Conservation (phyloP, 2,113 vertebrate species). For the Naja naja region DNA sequence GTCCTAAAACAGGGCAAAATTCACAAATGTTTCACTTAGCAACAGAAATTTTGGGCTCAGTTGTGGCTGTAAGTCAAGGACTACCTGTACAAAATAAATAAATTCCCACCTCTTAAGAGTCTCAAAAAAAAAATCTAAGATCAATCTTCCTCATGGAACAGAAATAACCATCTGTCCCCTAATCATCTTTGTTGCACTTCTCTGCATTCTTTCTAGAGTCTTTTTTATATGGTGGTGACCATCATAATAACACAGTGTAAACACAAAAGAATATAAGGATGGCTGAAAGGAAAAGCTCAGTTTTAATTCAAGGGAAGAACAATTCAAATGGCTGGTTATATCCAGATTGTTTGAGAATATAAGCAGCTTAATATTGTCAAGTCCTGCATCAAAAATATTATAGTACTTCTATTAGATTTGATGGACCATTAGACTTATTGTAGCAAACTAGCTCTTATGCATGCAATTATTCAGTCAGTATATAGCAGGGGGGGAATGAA, state of each 20-base stretch:
- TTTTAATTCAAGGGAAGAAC: neutral
- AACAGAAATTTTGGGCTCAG: neutral
- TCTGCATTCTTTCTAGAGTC: too few species aligned
- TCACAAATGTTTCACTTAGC: neutral
- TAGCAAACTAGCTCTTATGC: neutral
- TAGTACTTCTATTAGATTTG: neutral
- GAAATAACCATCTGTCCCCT: neutral
- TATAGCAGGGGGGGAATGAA: neutral
- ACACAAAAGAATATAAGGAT: neutral
- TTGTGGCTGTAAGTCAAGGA: neutral
- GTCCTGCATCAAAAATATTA: neutral
- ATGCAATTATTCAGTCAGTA: neutral
- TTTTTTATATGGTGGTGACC: too few species aligned
- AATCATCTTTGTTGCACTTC: too few species aligned
- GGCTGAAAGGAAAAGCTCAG: neutral
- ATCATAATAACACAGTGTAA: neutral
- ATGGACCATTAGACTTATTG: neutral
- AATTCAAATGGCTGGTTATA: rapidly evolving
- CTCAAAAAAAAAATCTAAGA: neutral
- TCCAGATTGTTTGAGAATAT: neutral
- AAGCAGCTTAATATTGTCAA: neutral
- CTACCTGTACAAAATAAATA: neutral
- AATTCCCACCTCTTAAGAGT: too few species aligned
- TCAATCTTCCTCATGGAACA: neutral
- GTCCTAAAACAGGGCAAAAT: neutral